Evolutionary conservation across 2,888 invertebrate species (phyloP), one percentile per base, ranked within the genome.

Genomic region (Quadroppia sp.): DNA sequence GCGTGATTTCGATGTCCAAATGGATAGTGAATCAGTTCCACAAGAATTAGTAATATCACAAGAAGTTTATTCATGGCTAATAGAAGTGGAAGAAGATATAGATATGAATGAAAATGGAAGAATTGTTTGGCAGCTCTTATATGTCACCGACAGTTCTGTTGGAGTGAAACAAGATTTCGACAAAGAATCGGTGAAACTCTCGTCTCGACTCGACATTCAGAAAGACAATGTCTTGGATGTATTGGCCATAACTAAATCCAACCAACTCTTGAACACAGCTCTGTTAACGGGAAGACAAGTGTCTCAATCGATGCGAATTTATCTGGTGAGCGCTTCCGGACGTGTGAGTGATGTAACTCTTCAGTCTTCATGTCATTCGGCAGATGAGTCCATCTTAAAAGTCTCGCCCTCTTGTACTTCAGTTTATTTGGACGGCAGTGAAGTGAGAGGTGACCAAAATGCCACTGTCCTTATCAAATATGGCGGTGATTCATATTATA

Each of bases 391-490:
- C 81, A 94, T 95, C 36, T 87, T 97, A 74, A 96, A 97, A 89
- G 97, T 95, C 85, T 93, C 95, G 4, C 91, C 94, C 11, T 94
- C 94, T 4, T 97, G 97, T 84, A 94, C 94, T 79, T 93, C 93
- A 23, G 94, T 97, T 3, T 97, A 95, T 84, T 90, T 97, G 36
- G 96, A 96, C 82, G 96, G 96, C 0, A 93, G 94, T 7, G 96
- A 97, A 84, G 91, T 92, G 76, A 87, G 94, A 1, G 96, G 96
- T 20, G 94, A 94, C 0, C 91, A 93, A 50, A 96, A 95, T 81
- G 96, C 94, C 1, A 93, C 94, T 0, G 91, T 97, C 42, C 87
- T 94, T 72, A 94, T 95, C 71, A 82, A 82, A 77, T 83, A 82
- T 74, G 95, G 93, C 36, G 92, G 93, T 1, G 92, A 92, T 82